Evolutionary conservation across 1,140 invertebrate species (phyloP).

Genomic region (Heliothis subflexa): DNA sequence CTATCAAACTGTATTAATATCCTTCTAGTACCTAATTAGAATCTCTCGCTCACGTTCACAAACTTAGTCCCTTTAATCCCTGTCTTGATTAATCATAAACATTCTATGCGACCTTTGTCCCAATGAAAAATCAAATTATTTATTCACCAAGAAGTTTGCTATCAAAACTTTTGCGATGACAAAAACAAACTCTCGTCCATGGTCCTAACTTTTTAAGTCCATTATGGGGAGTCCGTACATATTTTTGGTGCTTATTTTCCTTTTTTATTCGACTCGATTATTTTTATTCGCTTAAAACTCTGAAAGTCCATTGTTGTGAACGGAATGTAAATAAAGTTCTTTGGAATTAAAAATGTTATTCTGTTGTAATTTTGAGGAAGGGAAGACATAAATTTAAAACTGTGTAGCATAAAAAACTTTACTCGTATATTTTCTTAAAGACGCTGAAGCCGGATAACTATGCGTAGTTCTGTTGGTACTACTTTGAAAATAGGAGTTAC

Average conservation of each 20-base stretch:
- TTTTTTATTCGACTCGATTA: conserved; percentile 10
- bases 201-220: conserved; percentile 20
- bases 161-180: conserved; percentile 12
- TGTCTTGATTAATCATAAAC: background rate
- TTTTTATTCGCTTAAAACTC: conserved; percentile 7
- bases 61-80: background rate
- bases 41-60: too few species aligned
- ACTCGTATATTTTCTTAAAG: background rate
- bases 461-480: too few species aligned
- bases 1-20: too few species aligned
- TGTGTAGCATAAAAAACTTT: background rate
- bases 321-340: conserved; percentile 15
- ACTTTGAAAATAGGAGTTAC: too few species aligned
- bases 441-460: too few species aligned
- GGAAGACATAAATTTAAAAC: background rate
- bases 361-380: background rate
- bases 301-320: conserved; percentile 11
- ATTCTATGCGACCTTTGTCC: background rate
- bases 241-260: conserved; percentile 9
- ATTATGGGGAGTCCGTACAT: conserved; percentile 9
- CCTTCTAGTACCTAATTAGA: too few species aligned
- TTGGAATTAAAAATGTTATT: conserved; percentile 16
- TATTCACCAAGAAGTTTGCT: conserved; percentile 17
- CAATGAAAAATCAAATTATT: conserved; percentile 19
- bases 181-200: conserved; percentile 22